Conservation (phyloP, 2,797 vertebrate genomes). For the Neoniphon sammara region DNA sequence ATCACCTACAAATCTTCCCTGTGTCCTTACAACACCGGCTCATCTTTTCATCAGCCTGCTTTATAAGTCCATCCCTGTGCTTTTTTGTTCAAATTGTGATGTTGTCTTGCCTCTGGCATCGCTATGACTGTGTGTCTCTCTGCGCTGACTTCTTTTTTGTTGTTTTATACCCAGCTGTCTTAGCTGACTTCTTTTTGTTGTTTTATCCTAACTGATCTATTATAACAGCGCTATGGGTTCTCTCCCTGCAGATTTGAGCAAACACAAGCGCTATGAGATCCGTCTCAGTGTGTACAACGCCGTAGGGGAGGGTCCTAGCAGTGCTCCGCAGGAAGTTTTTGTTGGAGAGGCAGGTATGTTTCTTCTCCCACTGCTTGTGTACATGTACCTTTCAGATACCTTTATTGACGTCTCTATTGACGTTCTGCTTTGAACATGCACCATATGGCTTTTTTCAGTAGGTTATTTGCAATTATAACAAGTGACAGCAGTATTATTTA, state of each 20-base stretch:
- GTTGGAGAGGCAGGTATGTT: constrained; percentile 94
- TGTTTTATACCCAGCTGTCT: no score
- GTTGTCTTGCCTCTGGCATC: constrained; percentile 59
- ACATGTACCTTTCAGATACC: not conserved
- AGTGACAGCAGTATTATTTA: constrained; percentile 7
- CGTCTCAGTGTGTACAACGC: constrained; percentile 95
- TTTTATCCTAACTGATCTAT: constrained; percentile 23
- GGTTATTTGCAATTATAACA: not conserved
- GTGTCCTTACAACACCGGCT: constrained; percentile 58
- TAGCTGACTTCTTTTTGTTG: constrained; percentile 58
- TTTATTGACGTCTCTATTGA: constrained; percentile 8
- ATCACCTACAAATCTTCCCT: constrained; percentile 64
- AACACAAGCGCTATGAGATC: constrained; percentile 97
- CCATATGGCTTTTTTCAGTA: not conserved
- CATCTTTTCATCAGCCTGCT: constrained; percentile 58
- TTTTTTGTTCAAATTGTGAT: constrained; percentile 53
- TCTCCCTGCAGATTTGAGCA: constrained; percentile 88
- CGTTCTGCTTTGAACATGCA: not conserved
- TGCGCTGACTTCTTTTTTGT: constrained; percentile 40
- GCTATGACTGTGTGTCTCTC: constrained; percentile 38
- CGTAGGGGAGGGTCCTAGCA: constrained; percentile 92
- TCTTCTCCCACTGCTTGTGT: constrained; percentile 69
- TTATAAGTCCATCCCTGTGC: constrained; percentile 35
- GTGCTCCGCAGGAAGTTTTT: constrained; percentile 94
- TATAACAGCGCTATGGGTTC: constrained; percentile 45